Conservation (phyloP, 1,140 invertebrate species). For the Neodiprion pinetum region DNA sequence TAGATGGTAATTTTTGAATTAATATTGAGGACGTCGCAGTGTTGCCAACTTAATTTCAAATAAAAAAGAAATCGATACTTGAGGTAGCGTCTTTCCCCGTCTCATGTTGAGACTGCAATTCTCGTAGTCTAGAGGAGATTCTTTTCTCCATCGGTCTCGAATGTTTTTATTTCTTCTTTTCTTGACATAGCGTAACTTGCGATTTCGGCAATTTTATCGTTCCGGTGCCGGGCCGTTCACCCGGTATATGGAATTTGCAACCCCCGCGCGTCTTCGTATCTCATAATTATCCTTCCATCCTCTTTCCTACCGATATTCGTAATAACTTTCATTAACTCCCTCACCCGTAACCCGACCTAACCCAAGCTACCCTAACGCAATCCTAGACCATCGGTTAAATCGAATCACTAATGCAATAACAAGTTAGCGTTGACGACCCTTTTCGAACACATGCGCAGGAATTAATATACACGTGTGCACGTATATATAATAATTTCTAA, state of each 20-base stretch:
- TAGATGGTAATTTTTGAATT: too few species aligned
- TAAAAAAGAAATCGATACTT: too few species aligned
- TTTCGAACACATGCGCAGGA: not conserved
- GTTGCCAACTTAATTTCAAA: too few species aligned
- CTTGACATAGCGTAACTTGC: too few species aligned
- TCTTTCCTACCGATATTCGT: slow-evolving; percentile 44
- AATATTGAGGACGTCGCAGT: too few species aligned
- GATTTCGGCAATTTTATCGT: too few species aligned
- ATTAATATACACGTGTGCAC: not conserved
- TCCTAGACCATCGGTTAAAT: slow-evolving; percentile 34
- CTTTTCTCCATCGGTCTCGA: too few species aligned
- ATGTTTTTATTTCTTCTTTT: too few species aligned
- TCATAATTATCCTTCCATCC: slow-evolving; percentile 44
- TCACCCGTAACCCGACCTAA: slow-evolving; percentile 36
- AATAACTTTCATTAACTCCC: slow-evolving; percentile 44
- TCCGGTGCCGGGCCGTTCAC: not conserved
- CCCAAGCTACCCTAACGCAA: slow-evolving; percentile 26
- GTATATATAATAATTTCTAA: too few species aligned
- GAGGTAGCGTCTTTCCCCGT: too few species aligned
- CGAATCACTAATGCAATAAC: slow-evolving; percentile 44
- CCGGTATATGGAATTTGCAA: not conserved
- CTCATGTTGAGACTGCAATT: too few species aligned
- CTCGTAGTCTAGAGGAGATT: too few species aligned
- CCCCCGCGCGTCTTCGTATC: not conserved
- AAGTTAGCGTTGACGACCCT: slow-evolving; percentile 37